Conservation (phyloP, 1,140 invertebrate genomes). For the Rhopalosiphum maidis region DNA sequence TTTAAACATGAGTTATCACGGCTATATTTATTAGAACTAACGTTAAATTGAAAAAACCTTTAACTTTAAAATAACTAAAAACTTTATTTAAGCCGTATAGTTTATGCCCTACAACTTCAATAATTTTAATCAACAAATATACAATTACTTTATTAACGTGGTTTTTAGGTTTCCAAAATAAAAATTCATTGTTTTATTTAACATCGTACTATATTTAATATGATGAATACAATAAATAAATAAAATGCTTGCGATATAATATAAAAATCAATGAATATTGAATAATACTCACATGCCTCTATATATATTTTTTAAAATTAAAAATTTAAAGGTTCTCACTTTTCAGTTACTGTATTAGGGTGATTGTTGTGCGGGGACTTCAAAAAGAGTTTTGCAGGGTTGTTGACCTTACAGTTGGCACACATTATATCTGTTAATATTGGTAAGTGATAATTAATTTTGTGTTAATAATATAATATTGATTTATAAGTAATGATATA, state of each 20-base stretch:
- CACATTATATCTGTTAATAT: background rate
- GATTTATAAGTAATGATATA: too few species aligned
- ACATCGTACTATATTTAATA: background rate
- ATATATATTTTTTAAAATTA: background rate
- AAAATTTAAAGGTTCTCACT: background rate
- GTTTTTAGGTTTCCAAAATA: background rate
- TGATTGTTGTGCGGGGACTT: background rate
- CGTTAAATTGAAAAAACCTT: background rate
- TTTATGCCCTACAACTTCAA: background rate
- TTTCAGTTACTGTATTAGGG: too few species aligned
- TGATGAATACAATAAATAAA: background rate
- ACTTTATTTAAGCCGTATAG: background rate
- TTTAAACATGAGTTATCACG: background rate
- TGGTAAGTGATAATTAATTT: too few species aligned
- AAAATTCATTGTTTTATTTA: background rate
- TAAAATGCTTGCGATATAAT: background rate
- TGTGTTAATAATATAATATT: too few species aligned
- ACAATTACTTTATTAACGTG: background rate
- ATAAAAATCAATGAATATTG: background rate
- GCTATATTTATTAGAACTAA: background rate
- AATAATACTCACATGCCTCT: background rate
- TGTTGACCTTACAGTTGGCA: background rate
- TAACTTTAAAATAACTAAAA: background rate
- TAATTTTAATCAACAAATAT: background rate
- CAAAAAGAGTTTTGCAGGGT: background rate